These are phyloP conservation scores for Drosophila incognita DNA, from an alignment of 2,888 invertebrate species.

Conservation along the genomic window DNA sequence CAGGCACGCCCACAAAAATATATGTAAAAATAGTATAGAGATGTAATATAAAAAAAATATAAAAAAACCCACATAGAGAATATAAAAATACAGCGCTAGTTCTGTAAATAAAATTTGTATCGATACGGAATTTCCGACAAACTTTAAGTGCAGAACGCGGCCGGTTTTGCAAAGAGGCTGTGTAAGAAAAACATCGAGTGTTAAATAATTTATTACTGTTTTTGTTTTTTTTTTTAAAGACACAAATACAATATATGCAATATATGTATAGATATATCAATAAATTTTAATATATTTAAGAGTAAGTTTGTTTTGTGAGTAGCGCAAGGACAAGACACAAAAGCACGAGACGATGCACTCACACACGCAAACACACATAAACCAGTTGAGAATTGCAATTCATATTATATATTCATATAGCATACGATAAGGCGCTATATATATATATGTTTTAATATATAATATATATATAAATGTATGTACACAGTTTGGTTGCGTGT, in stretches of 20 bases:
- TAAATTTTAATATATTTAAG: slow-evolving; percentile 41
- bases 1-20: slow-evolving; percentile 59
- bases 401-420: slow-evolving; percentile 9
- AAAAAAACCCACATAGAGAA: slow-evolving; percentile 50
- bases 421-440: slow-evolving; percentile 42
- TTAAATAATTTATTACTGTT: slow-evolving; percentile 74
- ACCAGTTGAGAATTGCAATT: slow-evolving; percentile 37
- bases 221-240: slow-evolving; percentile 51
- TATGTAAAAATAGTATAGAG: slow-evolving; percentile 22
- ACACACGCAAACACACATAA: slow-evolving; percentile 33
- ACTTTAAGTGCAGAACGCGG: slow-evolving; percentile 16
- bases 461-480: neutral
- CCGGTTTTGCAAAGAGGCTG: slow-evolving; percentile 27
- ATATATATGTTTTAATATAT: neutral
- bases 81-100: slow-evolving; percentile 28
- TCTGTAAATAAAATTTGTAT: slow-evolving; percentile 16
- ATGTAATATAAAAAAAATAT: neutral
- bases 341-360: slow-evolving; percentile 42
- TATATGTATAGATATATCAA: slow-evolving; percentile 43
- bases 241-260: slow-evolving; percentile 69
- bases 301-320: slow-evolving; percentile 44
- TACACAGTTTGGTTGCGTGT: neutral
- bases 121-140: slow-evolving; percentile 2
- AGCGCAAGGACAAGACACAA: slow-evolving; percentile 69
- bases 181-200: slow-evolving; percentile 77